Evolutionary conservation across 2,888 invertebrate genomes (phyloP), one percentile per base, ranked within the genome.

Genomic region (Drosophila subquinaria): DNA sequence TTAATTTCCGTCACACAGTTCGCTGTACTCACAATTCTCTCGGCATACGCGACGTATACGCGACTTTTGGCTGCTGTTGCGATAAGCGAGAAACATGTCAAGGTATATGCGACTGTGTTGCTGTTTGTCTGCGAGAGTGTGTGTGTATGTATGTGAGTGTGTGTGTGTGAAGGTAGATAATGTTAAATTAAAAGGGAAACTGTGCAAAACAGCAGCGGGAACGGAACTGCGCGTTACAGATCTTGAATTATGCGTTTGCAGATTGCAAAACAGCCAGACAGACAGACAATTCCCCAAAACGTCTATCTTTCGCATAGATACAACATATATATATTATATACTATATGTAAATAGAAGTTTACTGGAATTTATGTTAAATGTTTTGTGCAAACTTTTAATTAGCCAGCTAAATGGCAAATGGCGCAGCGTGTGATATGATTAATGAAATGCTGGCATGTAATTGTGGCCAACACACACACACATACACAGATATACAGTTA

Each of bases 61-160:
- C 68, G 80, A 81, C 69, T 82, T 73, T 79, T 74, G 81, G 71
- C 71, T 78, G 64, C 64, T 72, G 81, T 52, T 76, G 80, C 78
- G 89, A 89, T 89, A 84, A 89, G 80, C 88, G 88, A 57, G 79
- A 69, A 89, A 75, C 85, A 87, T 86, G 85, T 89, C 89, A 85
- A 82, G 89, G 83, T 88, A 64, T 59, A 66, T 59, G 71, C 56
- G 55, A 51, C 40, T 56, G 42, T 65, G 56, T 45, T 50, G 20
- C n/a, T 47, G 23, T 40, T 30, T 20, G 40, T 15, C 6, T 23
- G 47, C 52, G 36, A 13, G 36, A 13, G 27, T 38, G 36, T 55
- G 59, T 23, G 30, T 59, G 20, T 47, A 38, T 53, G n/a, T 55
- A 20, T 52, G 13, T 67, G 43, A 36, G 35, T 56, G 48, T 60